Base-by-base conservation (phyloP, 2,888 invertebrate genomes). In the Eristalinus sepulchralis region DNA sequence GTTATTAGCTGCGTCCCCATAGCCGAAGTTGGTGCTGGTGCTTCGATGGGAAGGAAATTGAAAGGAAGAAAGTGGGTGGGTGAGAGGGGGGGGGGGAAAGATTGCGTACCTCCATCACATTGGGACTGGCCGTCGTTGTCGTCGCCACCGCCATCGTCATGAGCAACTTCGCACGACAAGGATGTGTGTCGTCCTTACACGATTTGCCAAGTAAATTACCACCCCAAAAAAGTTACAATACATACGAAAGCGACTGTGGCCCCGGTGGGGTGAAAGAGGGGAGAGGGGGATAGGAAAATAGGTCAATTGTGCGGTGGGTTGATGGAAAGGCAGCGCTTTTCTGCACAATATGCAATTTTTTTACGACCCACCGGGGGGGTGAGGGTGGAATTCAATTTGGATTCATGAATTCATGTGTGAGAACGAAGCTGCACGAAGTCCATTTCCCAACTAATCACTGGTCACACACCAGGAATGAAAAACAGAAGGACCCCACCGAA, bases 1-100 rank as follows among this genome's bases (percentile, higher is more conserved):
- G 68, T 82, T 85, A 68, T 85, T 85, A 85, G 84, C 39, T 33
- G 63, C 81, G 57, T 71, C 75, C n/a, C 75, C 55, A 62, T 55
- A 20, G 66, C 64, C 13, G 17, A 76, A 66, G 53, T 55, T 63
- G 66, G 8, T 8, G 47, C 47, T 47, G 17, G 1, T 76, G 8
- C 33, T 60, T 59, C 34, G 24, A 64, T 60, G 9, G 57, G 39
- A 75, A 63, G 75, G 63, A 75, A 63, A 79, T 64, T 24, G 72
- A 66, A 64, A 70, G 63, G 68, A 81, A 47, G 17, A 47, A 47
- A 47, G 47, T 17, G 47, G 47, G 47, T 17, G 17, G 47, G 0
- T 5, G 27, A 5, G 27, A 5, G 27, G 5, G 17, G 47, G 0
- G 1, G 27, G 27, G 27, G 27, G 27, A 27, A 27, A n/a, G n/a